Evolutionary conservation across 1,140 invertebrate species (phyloP).

Genomic region (Archivesica marissinica): DNA sequence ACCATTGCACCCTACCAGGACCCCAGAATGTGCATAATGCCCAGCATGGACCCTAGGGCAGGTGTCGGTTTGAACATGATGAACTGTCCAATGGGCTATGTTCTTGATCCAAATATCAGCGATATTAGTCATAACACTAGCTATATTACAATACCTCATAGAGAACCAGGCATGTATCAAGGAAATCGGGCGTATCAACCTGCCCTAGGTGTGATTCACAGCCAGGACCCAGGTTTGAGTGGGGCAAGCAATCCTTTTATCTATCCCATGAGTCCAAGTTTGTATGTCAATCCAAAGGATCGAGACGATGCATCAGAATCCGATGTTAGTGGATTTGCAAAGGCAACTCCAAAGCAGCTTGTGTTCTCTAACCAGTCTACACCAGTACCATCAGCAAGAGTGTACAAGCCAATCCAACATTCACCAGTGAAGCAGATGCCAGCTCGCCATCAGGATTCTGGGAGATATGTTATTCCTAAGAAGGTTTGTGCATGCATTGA

Average conservation of each 20-base stretch:
- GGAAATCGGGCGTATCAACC: background rate
- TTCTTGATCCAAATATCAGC: constrained; percentile 47
- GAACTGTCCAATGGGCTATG: constrained; percentile 31
- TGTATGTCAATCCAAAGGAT: constrained; percentile 54
- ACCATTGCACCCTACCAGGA: constrained; percentile 38
- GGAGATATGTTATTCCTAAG: constrained; percentile 13
- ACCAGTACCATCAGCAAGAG: constrained; percentile 12
- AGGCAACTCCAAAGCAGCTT: constrained; percentile 56
- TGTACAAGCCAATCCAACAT: constrained; percentile 55
- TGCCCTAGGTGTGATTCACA: background rate
- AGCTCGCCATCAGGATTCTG: background rate
- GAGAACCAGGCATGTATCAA: constrained; percentile 34
- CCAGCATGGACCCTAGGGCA: constrained; percentile 21
- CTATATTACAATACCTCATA: constrained; percentile 51
- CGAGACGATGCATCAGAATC: constrained; percentile 49
- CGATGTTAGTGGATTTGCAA: constrained; percentile 54
- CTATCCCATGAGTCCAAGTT: constrained; percentile 52
- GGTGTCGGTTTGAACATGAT: constrained; percentile 35
- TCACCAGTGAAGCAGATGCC: constrained; percentile 42
- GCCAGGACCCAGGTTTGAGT: constrained; percentile 40
- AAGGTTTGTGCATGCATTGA: constrained; percentile 36
- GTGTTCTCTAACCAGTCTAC: constrained; percentile 63
- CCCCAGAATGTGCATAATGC: constrained; percentile 16
- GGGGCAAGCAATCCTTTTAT: constrained; percentile 36
- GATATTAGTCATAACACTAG: constrained; percentile 61